Conservation (phyloP, 2,113 vertebrate species). For the Mastomys coucha region DNA sequence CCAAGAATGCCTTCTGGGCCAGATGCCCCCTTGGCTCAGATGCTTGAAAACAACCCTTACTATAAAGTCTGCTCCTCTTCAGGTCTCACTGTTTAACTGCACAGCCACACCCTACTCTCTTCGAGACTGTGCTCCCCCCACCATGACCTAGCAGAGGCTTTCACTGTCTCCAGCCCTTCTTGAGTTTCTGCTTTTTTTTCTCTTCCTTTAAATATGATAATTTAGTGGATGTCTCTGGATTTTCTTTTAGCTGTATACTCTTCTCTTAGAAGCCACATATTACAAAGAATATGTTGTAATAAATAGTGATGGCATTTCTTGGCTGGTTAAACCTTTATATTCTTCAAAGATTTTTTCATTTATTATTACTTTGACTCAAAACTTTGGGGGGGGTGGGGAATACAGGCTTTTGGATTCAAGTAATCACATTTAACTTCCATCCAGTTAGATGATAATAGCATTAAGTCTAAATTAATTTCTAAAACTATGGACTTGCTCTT, state of each 20-base stretch:
- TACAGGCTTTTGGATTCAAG: background rate
- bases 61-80: slow-evolving; percentile 7
- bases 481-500: background rate
- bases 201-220: background rate
- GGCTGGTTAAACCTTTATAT: background rate
- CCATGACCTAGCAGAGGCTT: background rate
- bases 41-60: slow-evolving; percentile 43
- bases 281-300: background rate
- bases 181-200: background rate
- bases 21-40: slow-evolving; percentile 53
- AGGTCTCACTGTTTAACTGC: slow-evolving; percentile 24
- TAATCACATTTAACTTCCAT: slow-evolving; percentile 11
- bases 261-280: background rate
- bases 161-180: background rate
- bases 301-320: background rate
- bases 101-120: slow-evolving; percentile 10
- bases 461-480: slow-evolving; percentile 30
- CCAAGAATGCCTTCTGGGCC: slow-evolving; percentile 71
- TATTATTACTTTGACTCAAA: background rate
- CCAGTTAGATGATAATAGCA: background rate
- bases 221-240: background rate
- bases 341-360: background rate
- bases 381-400: background rate
- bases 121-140: fast-evolving
- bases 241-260: background rate